Evolutionary conservation across 2,888 invertebrate species (phyloP).

Genomic region (Aspidapion aeneum): DNA sequence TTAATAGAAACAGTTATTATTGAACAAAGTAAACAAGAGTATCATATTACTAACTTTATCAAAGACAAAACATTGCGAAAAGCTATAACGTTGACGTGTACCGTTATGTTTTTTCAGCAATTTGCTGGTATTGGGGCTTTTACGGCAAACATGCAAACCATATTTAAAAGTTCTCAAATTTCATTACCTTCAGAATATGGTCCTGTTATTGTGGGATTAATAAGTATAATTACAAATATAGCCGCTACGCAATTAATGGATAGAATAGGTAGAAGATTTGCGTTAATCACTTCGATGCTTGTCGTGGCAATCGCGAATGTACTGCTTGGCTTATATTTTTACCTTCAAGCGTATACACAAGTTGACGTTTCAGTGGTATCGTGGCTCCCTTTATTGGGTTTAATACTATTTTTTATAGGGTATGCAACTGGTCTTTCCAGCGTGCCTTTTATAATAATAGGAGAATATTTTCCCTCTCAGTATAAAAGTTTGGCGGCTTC

Average conservation of each 20-base stretch:
- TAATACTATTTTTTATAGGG: conserved; percentile 14
- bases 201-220: conserved; percentile 71
- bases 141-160: conserved; percentile 69
- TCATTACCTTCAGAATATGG: conserved; percentile 55
- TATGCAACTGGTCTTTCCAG: conserved; percentile 60
- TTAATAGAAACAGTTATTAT: conserved; percentile 24
- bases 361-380: conserved; percentile 1
- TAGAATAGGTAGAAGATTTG: conserved; percentile 65
- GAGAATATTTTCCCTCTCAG: conserved; percentile 74
- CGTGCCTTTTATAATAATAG: conserved; percentile 76
- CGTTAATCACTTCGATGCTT: conserved; percentile 65
- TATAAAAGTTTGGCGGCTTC: conserved; percentile 62
- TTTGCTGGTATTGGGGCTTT: conserved; percentile 69
- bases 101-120: conserved; percentile 40
- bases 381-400: conserved; percentile 19
- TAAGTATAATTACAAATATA: conserved; percentile 67
- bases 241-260: conserved; percentile 73
- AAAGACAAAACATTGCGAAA: conserved; percentile 25
- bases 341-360: conserved; percentile 37
- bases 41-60: conserved; percentile 15
- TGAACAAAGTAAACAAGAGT: conserved; percentile 3
- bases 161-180: conserved; percentile 53
- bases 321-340: conserved; percentile 31
- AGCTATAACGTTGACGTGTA: conserved; percentile 44
- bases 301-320: conserved; percentile 57